Evolutionary conservation across 1,140 invertebrate genomes (phyloP).

Genomic region (Cotesia glomerata): DNA sequence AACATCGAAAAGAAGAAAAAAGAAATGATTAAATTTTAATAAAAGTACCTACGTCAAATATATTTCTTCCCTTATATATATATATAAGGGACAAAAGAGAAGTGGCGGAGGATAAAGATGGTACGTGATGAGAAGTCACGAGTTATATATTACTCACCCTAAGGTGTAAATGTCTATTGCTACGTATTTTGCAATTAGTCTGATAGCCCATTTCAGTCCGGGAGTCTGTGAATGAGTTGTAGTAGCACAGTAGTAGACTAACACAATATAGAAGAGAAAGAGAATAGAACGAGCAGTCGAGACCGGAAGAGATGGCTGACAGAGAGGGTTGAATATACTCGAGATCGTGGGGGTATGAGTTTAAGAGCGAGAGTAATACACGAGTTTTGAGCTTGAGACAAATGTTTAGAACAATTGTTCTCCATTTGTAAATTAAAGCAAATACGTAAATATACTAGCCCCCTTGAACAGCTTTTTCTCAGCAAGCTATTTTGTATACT

Average conservation of each 20-base stretch:
- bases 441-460: background rate
- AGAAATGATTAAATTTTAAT: background rate
- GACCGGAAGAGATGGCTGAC: too few species aligned
- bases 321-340: too few species aligned
- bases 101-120: too few species aligned
- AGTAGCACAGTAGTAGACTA: background rate
- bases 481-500: background rate
- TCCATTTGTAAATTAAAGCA: slow-evolving; percentile 27
- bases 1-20: background rate
- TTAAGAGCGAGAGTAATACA: background rate
- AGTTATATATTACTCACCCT: background rate
- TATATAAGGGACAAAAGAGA: background rate
- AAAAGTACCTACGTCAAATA: background rate
- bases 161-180: slow-evolving; percentile 22
- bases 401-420: slow-evolving; percentile 24
- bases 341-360: background rate
- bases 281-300: too few species aligned
- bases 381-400: slow-evolving; percentile 7
- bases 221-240: background rate
- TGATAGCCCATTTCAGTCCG: slow-evolving; percentile 19
- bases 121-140: background rate
- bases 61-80: background rate
- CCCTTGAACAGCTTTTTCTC: too few species aligned
- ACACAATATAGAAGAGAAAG: too few species aligned
- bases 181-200: slow-evolving; percentile 25